A percentile compares a stretch with the other conserved stretches of the same genome.
These are phyloP conservation scores for Oncopeltus fasciatus DNA, from an alignment of 1,140 invertebrate species.

Conservation along the genomic window DNA sequence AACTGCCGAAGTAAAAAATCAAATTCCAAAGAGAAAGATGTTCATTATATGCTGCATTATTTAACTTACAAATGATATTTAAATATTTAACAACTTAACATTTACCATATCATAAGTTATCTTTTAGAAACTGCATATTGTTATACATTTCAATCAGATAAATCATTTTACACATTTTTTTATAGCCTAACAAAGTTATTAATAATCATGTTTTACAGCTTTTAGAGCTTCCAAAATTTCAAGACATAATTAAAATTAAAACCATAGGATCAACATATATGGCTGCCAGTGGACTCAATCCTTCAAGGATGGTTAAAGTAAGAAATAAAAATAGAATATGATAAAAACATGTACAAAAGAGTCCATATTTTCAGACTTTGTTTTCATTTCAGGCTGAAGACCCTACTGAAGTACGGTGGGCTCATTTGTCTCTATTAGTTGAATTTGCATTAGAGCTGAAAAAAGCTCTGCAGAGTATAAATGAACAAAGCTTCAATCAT, in stretches of 20 bases:
- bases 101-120: no score
- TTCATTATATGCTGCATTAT: no score
- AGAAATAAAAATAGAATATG: neutral
- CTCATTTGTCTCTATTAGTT: conserved; percentile 66
- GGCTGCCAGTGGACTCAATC: conserved; percentile 84
- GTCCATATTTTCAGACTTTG: neutral
- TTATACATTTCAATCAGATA: no score
- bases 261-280: conserved; percentile 96
- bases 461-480: conserved; percentile 74
- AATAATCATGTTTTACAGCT: conserved; percentile 62
- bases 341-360: neutral
- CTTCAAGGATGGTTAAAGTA: conserved; percentile 29
- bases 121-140: no score
- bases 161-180: no score
- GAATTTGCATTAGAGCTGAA: conserved; percentile 84
- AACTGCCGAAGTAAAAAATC: no score
- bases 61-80: no score
- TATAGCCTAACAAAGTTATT: no score
- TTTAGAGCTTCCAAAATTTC: conserved; percentile 66
- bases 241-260: conserved; percentile 92
- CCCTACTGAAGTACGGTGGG: conserved; percentile 58
- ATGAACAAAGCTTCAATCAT: conserved; percentile 91
- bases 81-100: no score
- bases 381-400: conserved; percentile 42
- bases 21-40: no score